Percentiles rank a stretch among this genome's conserved stretches.
Conservation (phyloP, 1,140 invertebrate species). For the Thrips palmi region DNA sequence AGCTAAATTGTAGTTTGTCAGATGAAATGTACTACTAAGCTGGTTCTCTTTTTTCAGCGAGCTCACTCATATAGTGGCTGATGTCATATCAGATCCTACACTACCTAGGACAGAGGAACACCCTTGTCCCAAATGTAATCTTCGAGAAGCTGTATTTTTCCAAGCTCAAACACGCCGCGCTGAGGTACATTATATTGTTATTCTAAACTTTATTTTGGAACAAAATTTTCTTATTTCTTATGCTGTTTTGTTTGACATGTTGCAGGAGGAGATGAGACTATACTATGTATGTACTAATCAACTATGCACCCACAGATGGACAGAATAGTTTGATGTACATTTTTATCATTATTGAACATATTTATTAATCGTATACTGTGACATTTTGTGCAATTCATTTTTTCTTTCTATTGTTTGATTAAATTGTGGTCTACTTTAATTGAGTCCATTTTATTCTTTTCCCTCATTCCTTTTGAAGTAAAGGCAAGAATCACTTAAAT, state of each 20-base stretch:
- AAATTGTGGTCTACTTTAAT: too few relatives aligned
- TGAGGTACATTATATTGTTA: constrained; percentile 34
- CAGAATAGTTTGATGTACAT: too few relatives aligned
- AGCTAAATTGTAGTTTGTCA: neutral
- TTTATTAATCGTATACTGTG: too few relatives aligned
- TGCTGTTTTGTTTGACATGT: too few relatives aligned
- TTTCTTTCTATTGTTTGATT: too few relatives aligned
- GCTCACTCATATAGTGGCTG: constrained; percentile 91
- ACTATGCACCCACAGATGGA: constrained; percentile 92
- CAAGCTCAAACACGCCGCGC: constrained; percentile 87
- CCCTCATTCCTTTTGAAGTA: too few relatives aligned
- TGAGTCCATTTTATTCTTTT: too few relatives aligned
- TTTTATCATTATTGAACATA: too few relatives aligned
- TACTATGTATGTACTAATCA: constrained; percentile 96
- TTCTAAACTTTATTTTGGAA: constrained; percentile 6
- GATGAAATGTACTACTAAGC: neutral
- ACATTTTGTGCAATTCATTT: too few relatives aligned
- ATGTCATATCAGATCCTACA: constrained; percentile 96
- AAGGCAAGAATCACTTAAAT: too few relatives aligned
- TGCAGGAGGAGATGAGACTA: constrained; percentile 89
- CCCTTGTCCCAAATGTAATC: constrained; percentile 87
- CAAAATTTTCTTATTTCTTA: constrained; percentile 10
- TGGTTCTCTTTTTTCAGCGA: constrained; percentile 42
- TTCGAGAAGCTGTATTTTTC: constrained; percentile 85
- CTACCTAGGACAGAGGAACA: constrained; percentile 95